Conservation (phyloP, 53 echinoderm and acorn worm species). For the Actinopyga echinites region DNA sequence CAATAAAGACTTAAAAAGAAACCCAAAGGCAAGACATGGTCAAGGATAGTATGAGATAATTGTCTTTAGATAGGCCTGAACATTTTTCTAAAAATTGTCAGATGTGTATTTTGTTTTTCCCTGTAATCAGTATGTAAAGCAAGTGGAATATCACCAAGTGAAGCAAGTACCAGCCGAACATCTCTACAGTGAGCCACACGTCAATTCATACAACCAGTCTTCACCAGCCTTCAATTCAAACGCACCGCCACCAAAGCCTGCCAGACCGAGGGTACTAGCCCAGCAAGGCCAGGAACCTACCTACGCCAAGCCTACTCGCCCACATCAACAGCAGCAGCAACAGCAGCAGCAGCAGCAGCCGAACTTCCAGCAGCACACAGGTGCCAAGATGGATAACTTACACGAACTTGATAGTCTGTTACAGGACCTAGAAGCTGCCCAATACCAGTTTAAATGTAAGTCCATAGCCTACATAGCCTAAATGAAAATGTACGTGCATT, state of each 20-base stretch:
- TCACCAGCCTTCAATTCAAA: constrained; percentile 7
- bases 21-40: too few species aligned
- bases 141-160: background rate
- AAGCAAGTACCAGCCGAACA: constrained; percentile 4
- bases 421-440: constrained; percentile 75
- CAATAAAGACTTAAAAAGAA: too few species aligned
- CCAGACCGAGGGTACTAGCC: constrained; percentile 31
- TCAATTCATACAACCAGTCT: constrained; percentile 22
- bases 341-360: background rate
- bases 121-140: too few species aligned
- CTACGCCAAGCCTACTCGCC: constrained; percentile 44
- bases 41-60: too few species aligned
- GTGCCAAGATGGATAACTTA: constrained; percentile 74
- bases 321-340: constrained; percentile 40
- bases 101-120: too few species aligned
- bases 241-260: constrained; percentile 79
- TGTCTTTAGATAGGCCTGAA: too few species aligned
- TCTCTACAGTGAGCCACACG: constrained; percentile 33
- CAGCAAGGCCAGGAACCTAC: constrained; percentile 59
- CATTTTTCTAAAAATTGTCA: too few species aligned
- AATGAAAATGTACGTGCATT: too few species aligned
- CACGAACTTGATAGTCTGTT: constrained; percentile 79
- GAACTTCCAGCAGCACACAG: constrained; percentile 32
- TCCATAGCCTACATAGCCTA: too few species aligned
- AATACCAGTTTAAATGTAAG: constrained; percentile 60